These are phyloP conservation scores for Tetraodon nigroviridis DNA, from an alignment of 2,113 vertebrate species.

Conservation along the genomic window DNA sequence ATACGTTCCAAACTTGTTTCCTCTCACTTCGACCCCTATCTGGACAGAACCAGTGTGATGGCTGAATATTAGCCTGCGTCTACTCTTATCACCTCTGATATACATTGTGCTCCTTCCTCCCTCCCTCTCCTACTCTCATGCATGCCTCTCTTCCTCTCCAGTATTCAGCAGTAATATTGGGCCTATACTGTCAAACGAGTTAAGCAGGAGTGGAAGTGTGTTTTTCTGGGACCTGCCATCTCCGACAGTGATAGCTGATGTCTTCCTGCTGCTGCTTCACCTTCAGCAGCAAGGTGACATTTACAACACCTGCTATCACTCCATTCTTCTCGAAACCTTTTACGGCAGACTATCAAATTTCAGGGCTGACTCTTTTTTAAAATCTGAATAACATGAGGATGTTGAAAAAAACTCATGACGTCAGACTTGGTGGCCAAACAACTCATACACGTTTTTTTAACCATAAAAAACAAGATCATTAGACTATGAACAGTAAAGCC, in stretches of 20 bases:
- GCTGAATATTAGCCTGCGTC: conserved; percentile 38
- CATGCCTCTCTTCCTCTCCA: conserved; percentile 24
- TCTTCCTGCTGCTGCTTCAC: conserved; percentile 60
- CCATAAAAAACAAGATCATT: too few species aligned
- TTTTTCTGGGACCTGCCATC: conserved; percentile 64
- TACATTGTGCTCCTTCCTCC: conserved; percentile 24
- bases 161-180: conserved; percentile 47
- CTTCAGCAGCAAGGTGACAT: conserved; percentile 70
- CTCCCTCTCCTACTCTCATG: conserved; percentile 5
- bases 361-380: conserved; percentile 24
- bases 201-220: conserved; percentile 42
- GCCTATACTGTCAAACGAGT: conserved; percentile 19
- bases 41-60: conserved; percentile 18
- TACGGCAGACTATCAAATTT: conserved; percentile 52
- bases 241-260: conserved; percentile 69
- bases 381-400: conserved; percentile 31
- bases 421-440: too few species aligned
- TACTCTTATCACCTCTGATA: conserved; percentile 35
- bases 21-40: conserved; percentile 11
- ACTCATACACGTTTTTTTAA: too few species aligned
- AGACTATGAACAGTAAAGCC: too few species aligned
- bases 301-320: conserved; percentile 61
- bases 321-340: conserved; percentile 55
- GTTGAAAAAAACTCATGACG: not conserved
- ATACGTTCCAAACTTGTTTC: conserved; percentile 8